Evolutionary conservation across 2,888 invertebrate genomes (phyloP).

Genomic region (Xestia rhomboidea): DNA sequence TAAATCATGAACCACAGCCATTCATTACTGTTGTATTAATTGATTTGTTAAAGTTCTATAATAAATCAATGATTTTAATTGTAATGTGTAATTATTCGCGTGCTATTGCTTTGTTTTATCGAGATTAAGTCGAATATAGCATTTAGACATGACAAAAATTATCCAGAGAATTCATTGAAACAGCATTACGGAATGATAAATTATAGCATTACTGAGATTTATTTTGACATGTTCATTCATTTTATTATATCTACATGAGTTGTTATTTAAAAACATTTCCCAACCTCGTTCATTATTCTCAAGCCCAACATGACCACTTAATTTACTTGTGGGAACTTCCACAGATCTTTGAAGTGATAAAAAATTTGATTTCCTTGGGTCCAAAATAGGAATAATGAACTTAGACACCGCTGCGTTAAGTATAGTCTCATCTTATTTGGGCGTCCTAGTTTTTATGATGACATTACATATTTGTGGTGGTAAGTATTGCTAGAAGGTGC

Average conservation of each 20-base stretch:
- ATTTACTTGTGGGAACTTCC: conserved; percentile 52
- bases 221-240: conserved; percentile 14
- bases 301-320: conserved; percentile 19
- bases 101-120: conserved; percentile 11
- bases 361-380: conserved; percentile 49
- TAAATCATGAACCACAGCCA: conserved; percentile 34
- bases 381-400: conserved; percentile 62
- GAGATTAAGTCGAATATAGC: conserved; percentile 23
- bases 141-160: background rate
- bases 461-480: conserved; percentile 71
- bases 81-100: conserved; percentile 25
- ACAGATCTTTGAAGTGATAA: conserved; percentile 44
- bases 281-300: conserved; percentile 43
- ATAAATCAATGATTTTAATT: conserved; percentile 51
- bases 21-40: conserved; percentile 38
- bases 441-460: conserved; percentile 73
- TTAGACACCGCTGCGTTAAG: conserved; percentile 55
- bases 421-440: conserved; percentile 65
- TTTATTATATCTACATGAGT: background rate
- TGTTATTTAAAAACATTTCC: conserved; percentile 16
- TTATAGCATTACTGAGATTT: conserved; percentile 16
- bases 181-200: background rate
- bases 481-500: conserved; percentile 59
- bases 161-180: conserved; percentile 1
- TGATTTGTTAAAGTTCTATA: conserved; percentile 36